These are phyloP conservation scores for Beaufortia kweichowensis DNA, from an alignment of 2,113 vertebrate species.

Conservation along the genomic window DNA sequence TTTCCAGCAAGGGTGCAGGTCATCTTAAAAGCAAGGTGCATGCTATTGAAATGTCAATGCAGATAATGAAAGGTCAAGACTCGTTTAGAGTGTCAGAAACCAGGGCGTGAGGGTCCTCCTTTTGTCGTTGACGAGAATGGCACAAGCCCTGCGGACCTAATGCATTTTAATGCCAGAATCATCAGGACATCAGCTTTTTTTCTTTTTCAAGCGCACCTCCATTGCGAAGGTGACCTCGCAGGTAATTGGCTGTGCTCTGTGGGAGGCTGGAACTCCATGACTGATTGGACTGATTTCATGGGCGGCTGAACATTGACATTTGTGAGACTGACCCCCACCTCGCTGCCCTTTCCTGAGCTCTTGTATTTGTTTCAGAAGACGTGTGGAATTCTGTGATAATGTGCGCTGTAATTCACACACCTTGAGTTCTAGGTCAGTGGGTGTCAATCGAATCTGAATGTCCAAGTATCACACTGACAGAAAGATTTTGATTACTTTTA, in stretches of 20 bases:
- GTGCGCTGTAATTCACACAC: neutral
- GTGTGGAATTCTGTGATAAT: conserved; percentile 1
- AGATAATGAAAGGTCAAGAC: conserved; percentile 44
- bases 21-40: conserved; percentile 4
- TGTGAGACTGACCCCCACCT: conserved; percentile 11
- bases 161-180: conserved; percentile 30
- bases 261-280: conserved; percentile 27
- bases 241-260: conserved; percentile 38
- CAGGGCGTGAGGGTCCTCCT: neutral
- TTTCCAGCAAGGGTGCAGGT: neutral
- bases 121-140: conserved; percentile 30
- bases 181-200: conserved; percentile 19
- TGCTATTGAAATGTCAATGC: conserved; percentile 35
- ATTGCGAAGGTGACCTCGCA: conserved; percentile 37
- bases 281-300: conserved; percentile 47
- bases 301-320: conserved; percentile 42
- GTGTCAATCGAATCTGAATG: too few relatives aligned
- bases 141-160: conserved; percentile 16
- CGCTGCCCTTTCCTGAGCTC: conserved; percentile 30
- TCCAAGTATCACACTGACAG: too few relatives aligned
- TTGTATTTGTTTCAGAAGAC: conserved; percentile 39
- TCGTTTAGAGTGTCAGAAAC: conserved; percentile 26
- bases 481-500: too few relatives aligned
- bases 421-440: too few relatives aligned
- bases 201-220: conserved; percentile 25